Percentiles rank a stretch among this genome's conserved stretches.
Conservation (phyloP, 2,888 invertebrate species). For the Papilio protenor region DNA sequence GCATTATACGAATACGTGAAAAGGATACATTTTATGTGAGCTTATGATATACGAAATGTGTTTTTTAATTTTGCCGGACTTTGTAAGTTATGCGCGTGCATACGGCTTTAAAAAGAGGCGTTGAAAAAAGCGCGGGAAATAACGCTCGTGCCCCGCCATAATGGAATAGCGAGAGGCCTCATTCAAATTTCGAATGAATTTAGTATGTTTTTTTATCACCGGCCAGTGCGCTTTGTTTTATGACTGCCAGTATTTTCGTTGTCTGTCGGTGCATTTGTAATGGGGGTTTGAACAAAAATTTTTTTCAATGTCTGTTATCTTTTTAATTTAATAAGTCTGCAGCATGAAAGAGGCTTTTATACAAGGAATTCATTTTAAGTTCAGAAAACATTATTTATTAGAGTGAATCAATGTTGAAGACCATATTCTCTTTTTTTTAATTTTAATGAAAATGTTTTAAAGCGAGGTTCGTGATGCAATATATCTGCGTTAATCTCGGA, state of each 20-base stretch:
- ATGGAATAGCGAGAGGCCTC: conserved; percentile 54
- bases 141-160: conserved; percentile 57
- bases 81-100: conserved; percentile 51
- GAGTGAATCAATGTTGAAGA: background rate
- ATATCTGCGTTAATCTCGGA: background rate
- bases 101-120: conserved; percentile 46
- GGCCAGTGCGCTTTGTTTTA: conserved; percentile 43
- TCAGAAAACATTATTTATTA: conserved; percentile 16
- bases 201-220: conserved; percentile 46
- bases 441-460: background rate
- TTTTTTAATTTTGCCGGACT: conserved; percentile 37
- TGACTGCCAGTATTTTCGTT: conserved; percentile 36
- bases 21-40: conserved; percentile 23
- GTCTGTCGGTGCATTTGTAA: conserved; percentile 27
- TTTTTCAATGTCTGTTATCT: conserved; percentile 15
- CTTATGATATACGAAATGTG: conserved; percentile 8
- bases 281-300: conserved; percentile 5
- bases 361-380: background rate
- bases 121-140: conserved; percentile 57
- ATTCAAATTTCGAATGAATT: conserved; percentile 57
- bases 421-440: background rate
- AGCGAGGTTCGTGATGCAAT: background rate
- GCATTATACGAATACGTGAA: conserved; percentile 38
- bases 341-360: conserved; percentile 2
- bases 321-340: conserved; percentile 14